Evolutionary conservation across 1,140 invertebrate genomes (phyloP).

Genomic region (Thalassaphorura encarpata): DNA sequence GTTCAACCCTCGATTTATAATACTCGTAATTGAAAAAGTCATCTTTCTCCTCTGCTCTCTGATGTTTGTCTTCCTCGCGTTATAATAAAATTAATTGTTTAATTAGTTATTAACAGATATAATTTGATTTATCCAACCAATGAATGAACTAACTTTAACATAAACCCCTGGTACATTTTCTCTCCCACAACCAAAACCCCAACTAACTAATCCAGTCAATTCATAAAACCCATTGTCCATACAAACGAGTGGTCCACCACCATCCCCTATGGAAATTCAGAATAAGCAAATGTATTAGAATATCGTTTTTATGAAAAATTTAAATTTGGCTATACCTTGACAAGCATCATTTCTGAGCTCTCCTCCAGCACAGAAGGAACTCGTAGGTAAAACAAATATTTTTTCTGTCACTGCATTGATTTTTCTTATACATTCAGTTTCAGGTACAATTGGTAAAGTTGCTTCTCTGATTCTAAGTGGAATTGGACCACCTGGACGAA

Average conservation of each 20-base stretch:
- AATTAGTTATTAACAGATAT: constrained; percentile 71
- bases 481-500: constrained; percentile 68
- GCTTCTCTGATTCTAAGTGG: constrained; percentile 78
- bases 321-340: too few species aligned
- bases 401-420: constrained; percentile 89
- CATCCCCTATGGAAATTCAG: too few species aligned
- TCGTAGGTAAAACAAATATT: constrained; percentile 78
- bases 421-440: constrained; percentile 79
- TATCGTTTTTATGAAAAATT: too few species aligned
- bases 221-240: constrained; percentile 83
- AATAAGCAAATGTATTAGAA: too few species aligned
- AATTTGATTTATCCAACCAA: constrained; percentile 94
- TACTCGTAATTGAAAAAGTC: too few species aligned
- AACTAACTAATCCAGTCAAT: constrained; percentile 77
- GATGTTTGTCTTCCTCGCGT: too few species aligned
- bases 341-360: constrained; percentile 80
- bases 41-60: too few species aligned
- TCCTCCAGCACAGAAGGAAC: constrained; percentile 82
- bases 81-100: too few species aligned
- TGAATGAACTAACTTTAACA: constrained; percentile 86
- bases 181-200: constrained; percentile 84
- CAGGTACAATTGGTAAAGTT: constrained; percentile 84
- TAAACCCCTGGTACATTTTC: constrained; percentile 84
- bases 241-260: constrained; percentile 76
- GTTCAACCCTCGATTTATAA: too few species aligned